Percentiles rank a stretch among this genome's conserved stretches.
phyloP scores from a whole-genome alignment of 2,797 vertebrate genomes.

The Atherinosoma microstoma region DNA sequence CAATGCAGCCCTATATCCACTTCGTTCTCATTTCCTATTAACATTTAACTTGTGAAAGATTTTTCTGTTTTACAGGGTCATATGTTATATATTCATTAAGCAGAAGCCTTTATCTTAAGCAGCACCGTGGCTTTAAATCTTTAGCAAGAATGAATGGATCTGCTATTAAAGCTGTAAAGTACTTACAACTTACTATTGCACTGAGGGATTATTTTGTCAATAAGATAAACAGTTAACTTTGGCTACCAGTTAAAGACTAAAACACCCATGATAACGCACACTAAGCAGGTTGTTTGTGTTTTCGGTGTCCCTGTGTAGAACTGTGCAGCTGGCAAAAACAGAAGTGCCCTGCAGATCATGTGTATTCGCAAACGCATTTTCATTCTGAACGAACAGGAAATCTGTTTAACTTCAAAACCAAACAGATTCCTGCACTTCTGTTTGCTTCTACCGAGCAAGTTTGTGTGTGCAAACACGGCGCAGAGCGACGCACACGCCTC shows the following conservation, averaged over 20 bases:
- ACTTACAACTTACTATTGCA: neutral
- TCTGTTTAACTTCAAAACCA: slow-evolving; percentile 49
- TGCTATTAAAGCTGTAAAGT: neutral
- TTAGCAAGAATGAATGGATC: neutral
- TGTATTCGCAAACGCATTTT: slow-evolving; percentile 30
- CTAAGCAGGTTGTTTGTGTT: slow-evolving; percentile 20
- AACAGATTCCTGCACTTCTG: slow-evolving; percentile 43
- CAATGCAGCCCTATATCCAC: slow-evolving; percentile 1
- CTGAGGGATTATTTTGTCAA: neutral
- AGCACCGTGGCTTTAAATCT: neutral
- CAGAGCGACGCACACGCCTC: slow-evolving; percentile 10
- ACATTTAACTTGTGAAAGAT: neutral
- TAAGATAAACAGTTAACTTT: neutral
- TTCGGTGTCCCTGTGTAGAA: neutral
- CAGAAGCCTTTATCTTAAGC: neutral
- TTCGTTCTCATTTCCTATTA: neutral
- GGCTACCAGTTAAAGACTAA: neutral
- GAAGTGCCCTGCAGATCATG: slow-evolving; percentile 18
- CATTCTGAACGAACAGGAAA: slow-evolving; percentile 42
- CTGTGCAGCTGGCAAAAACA: slow-evolving; percentile 31
- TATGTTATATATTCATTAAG: neutral
- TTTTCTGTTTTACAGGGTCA: neutral
- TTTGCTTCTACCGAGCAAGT: slow-evolving; percentile 10
- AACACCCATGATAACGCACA: slow-evolving; percentile 9
- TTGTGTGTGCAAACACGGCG: neutral